Base-by-base conservation (phyloP, 64 coral and sea anemone species). In the Acropora yongei region DNA sequence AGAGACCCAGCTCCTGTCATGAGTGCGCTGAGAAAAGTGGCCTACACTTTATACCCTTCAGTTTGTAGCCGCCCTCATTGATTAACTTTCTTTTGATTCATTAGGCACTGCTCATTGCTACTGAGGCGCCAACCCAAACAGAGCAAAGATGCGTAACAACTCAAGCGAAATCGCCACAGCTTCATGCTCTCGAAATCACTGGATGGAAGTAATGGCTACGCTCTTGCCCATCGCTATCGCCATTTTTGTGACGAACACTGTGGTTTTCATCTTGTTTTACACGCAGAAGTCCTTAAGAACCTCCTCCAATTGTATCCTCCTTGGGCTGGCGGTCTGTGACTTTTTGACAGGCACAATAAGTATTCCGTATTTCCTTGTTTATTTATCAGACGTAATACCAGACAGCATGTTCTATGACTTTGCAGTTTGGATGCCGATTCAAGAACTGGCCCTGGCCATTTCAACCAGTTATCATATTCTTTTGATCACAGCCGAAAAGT, bases 311-410 rank as follows among this genome's bases (percentile, higher is more conserved):
- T 92, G 85, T 57, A 44, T 93, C 11, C 79, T 92, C 9, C 60
- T 93, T 13, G 92, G 94, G 13, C 79, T 96, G 1, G 90, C 94
- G 7, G 55, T 92, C 2, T 88, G 88, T 8, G 94, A 96, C 79
- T 92, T 96, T 10, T 42, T 92, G 7, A 96, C 86, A 39, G 94
- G 94, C 5, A 5, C 74, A 30, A 14, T 96, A n/a, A 89, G 73
- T 42, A 89, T 92, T 44, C 91, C 91, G 44, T 78, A 86, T 44
- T 86, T 79, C 10, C 44, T 92, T 9, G 44, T 44, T 41, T 76
- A 7, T 55, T 16, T 2, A 6, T 88, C 43, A 6, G 5, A 43
- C 2, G 49, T 74, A 14, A 12, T 80, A 45, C 74, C 45, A 18
- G 11, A 13, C 41, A 20, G 41, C 39, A 5, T 30, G 19, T 20